phyloP scores from a whole-genome alignment of 2,113 vertebrate genomes.

The Sisor rabdophorus region DNA sequence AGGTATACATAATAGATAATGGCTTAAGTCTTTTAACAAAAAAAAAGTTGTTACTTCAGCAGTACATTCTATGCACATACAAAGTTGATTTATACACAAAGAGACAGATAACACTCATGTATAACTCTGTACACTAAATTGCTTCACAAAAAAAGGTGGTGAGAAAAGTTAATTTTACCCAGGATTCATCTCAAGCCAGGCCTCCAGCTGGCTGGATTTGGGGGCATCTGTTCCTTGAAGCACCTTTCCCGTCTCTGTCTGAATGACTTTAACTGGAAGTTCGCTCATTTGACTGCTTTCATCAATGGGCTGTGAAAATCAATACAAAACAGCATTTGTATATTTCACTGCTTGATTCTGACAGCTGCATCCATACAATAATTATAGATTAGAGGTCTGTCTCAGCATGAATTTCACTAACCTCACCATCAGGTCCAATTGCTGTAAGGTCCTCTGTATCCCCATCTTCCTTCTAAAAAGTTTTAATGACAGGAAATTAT shows the following conservation, averaged over 20 bases:
- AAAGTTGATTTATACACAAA: background rate
- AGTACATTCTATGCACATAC: background rate
- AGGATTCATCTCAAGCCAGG: constrained; percentile 98
- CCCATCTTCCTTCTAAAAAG: constrained; percentile 82
- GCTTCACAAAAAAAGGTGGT: background rate
- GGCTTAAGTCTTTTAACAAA: background rate
- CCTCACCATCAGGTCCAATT: constrained; percentile 94
- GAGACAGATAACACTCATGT: background rate
- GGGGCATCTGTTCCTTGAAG: constrained; percentile 93
- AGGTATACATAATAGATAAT: constrained; percentile 19
- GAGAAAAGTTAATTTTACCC: constrained; percentile 71
- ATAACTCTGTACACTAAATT: background rate
- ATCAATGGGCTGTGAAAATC: constrained; percentile 79
- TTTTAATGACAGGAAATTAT: constrained; percentile 38
- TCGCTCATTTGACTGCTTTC: constrained; percentile 99
- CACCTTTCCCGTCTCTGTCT: constrained; percentile 94
- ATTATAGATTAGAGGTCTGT: constrained; percentile 1
- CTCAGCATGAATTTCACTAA: constrained; percentile 56
- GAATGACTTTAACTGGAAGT: constrained; percentile 95
- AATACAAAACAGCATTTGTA: constrained; percentile 24
- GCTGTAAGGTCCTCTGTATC: constrained; percentile 82
- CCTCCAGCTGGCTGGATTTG: constrained; percentile 95
- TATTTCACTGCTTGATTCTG: background rate
- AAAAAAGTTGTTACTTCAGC: background rate
- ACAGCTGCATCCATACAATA: background rate